Evolutionary conservation across 2,888 invertebrate species (phyloP), one percentile per base, ranked within the genome.

Genomic region (Agonopterix subpropinquella): DNA sequence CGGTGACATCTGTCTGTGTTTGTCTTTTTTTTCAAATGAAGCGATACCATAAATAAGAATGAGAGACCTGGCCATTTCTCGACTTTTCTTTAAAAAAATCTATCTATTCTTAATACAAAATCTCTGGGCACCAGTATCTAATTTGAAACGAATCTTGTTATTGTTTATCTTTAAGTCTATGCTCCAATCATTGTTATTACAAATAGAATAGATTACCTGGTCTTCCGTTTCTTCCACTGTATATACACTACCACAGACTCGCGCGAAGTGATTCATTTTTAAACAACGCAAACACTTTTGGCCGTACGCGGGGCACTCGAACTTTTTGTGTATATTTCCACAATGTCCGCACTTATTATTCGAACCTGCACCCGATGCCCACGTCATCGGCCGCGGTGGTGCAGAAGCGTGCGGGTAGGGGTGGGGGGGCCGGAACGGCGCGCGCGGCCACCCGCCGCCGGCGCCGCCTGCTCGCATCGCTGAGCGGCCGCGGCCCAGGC

Each of bases 121-220:
- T n/a, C n/a, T n/a, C n/a, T n/a, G n/a, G n/a, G n/a, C n/a, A n/a
- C 53, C 53, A 8, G 51, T 50, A 18, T 54, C 54, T 36, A 54
- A 42, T 45, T 51, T 52, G 46, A 54, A 54, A 11, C 11, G 36
- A 2, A 54, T 11, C 0, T 10, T 8, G 2, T 5, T 13, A 15
- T 28, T 39, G 44, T 50, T 47, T 13, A 54, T 41, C 3, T 36
- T 11, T 46, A 52, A 46, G 42, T 28, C 43, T 1, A 46, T 43
- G 36, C 41, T 35, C 47, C 47, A 47, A 4, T 37, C 37, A 44
- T 8, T 11, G n/a, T 18, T 42, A 1, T 15, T 42, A 44, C 18
- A 36, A 9, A 41, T 5, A 11, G 11, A 43, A 18, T 50, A 10
- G 9, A 45, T 28, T 44, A 44, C 47, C 47, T 44, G 44, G 10